These are phyloP conservation scores for Linyphia triangularis DNA, from an alignment of 2,888 invertebrate genomes.

Conservation along the genomic window DNA sequence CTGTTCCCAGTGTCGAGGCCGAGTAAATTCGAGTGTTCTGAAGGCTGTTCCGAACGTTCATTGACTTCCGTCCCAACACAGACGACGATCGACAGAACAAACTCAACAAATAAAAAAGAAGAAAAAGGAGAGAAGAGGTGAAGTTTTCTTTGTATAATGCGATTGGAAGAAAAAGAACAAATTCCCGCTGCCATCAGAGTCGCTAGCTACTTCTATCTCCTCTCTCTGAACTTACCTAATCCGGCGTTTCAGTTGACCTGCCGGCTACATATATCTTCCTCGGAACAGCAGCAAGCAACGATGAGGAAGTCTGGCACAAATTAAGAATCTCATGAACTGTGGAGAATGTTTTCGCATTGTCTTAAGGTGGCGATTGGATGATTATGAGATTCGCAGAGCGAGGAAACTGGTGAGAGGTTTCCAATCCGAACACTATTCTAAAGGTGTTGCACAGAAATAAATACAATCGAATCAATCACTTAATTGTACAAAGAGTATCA, in stretches of 20 bases:
- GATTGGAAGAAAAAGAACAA: conserved; percentile 28
- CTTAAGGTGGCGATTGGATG: conserved; percentile 26
- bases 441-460: background rate
- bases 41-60: conserved; percentile 66
- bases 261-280: conserved; percentile 56
- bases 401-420: background rate
- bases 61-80: conserved; percentile 54
- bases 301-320: conserved; percentile 63
- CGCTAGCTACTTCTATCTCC: conserved; percentile 61
- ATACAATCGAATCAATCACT: background rate
- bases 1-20: conserved; percentile 14
- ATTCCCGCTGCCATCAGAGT: conserved; percentile 67
- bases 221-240: conserved; percentile 61
- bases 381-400: conserved; percentile 26
- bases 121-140: background rate
- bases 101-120: conserved; percentile 13
- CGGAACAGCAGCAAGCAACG: background rate
- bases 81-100: conserved; percentile 28
- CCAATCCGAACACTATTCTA: background rate
- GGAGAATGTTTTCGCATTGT: conserved; percentile 65
- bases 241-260: conserved; percentile 71
- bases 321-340: conserved; percentile 70
- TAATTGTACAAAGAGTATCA: background rate
- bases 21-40: conserved; percentile 24
- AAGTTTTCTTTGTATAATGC: conserved; percentile 2